Conservation (phyloP, 1,140 invertebrate species). For the Pissodes strobi region DNA sequence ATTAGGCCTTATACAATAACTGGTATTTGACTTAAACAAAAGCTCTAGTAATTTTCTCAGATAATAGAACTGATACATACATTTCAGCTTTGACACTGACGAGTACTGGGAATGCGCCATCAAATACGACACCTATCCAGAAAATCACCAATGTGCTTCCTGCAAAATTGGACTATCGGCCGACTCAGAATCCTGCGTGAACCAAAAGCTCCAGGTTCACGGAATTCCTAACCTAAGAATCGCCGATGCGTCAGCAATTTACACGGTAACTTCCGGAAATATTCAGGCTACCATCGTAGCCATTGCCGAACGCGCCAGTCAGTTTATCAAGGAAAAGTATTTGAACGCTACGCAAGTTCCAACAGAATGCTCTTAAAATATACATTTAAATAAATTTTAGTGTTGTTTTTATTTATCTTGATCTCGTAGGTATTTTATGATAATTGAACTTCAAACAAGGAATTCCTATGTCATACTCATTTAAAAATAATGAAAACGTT, state of each 20-base stretch:
- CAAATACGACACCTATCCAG: conserved; percentile 71
- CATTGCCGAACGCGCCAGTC: conserved; percentile 79
- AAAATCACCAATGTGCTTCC: conserved; percentile 83
- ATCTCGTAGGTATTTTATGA: too few species aligned
- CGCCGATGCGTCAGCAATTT: conserved; percentile 79
- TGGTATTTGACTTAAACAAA: too few species aligned
- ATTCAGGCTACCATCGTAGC: conserved; percentile 81
- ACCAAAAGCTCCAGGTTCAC: conserved; percentile 69
- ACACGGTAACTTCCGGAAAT: conserved; percentile 72
- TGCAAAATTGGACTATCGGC: conserved; percentile 75
- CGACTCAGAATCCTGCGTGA: conserved; percentile 71
- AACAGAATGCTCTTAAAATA: too few species aligned
- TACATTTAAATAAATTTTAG: too few species aligned
- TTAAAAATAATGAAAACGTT: too few species aligned
- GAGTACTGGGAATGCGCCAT: conserved; percentile 81
- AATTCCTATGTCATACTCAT: too few species aligned
- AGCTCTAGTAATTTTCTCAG: too few species aligned
- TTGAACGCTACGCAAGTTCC: too few species aligned
- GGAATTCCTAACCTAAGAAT: conserved; percentile 72
- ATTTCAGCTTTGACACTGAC: conserved; percentile 69
- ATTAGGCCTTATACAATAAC: too few species aligned
- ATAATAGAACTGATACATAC: too few species aligned
- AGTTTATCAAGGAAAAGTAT: conserved; percentile 64
- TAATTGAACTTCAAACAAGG: too few species aligned
- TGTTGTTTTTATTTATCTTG: too few species aligned